These are phyloP conservation scores for Hymenochirus boettgeri DNA, from an alignment of 2,113 vertebrate species.

Conservation along the genomic window DNA sequence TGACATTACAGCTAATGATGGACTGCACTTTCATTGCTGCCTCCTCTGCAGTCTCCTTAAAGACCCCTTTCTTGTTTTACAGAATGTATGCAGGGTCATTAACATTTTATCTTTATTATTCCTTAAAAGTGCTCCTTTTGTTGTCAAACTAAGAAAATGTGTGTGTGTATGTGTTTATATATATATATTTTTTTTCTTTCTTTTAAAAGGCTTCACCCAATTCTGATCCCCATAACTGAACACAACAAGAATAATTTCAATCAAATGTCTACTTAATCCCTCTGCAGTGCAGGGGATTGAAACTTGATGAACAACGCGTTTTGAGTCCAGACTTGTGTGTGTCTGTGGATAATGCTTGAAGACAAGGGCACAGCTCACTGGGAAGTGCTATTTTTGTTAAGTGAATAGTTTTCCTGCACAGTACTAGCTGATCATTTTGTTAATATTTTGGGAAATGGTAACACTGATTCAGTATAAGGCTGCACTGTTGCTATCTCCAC, in stretches of 20 bases:
- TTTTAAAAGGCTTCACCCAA: no score
- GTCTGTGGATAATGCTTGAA: constrained; percentile 16
- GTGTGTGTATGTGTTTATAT: no score
- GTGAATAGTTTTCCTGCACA: constrained; percentile 32
- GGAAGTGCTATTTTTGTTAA: constrained; percentile 26
- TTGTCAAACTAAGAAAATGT: no score
- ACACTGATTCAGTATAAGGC: constrained; percentile 25
- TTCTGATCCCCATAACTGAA: neutral
- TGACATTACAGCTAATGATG: no score
- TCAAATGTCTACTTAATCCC: neutral
- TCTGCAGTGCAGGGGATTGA: neutral
- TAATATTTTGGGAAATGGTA: constrained; percentile 37
- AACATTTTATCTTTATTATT: no score
- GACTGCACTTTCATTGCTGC: no score
- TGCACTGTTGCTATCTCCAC: constrained; percentile 11
- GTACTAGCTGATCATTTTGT: constrained; percentile 33
- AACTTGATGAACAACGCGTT: neutral
- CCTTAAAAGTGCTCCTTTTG: no score
- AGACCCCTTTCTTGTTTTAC: no score
- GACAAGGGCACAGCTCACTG: constrained; percentile 22
- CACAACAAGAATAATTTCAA: neutral
- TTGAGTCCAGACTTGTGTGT: neutral
- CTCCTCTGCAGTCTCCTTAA: no score
- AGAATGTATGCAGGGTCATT: no score
- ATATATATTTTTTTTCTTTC: no score